These are phyloP conservation scores for Lapara coniferarum DNA, from an alignment of 2,888 invertebrate species.

Conservation along the genomic window DNA sequence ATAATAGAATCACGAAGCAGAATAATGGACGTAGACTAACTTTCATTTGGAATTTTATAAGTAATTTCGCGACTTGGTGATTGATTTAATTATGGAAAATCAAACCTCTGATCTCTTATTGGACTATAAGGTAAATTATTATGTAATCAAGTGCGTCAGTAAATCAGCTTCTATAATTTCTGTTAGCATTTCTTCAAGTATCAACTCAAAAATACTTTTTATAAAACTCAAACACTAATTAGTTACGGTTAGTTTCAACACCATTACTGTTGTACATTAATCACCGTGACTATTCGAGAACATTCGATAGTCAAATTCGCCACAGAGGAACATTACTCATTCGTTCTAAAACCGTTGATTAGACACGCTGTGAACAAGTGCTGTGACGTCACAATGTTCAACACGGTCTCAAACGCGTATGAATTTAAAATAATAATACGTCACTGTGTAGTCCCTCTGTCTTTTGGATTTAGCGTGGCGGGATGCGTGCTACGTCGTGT, in stretches of 20 bases:
- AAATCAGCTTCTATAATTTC: no score
- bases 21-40: no score
- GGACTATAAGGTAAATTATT: no score
- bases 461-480: constrained; percentile 73
- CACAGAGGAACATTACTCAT: constrained; percentile 57
- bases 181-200: no score
- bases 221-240: background rate
- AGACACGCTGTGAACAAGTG: constrained; percentile 72
- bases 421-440: constrained; percentile 80
- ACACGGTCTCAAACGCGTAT: constrained; percentile 53
- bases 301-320: constrained; percentile 40
- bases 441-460: constrained; percentile 72
- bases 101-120: no score
- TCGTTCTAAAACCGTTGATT: constrained; percentile 75
- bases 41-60: no score
- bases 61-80: no score
- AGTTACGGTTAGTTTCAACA: background rate
- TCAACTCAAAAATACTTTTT: background rate
- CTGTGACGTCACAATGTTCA: constrained; percentile 65
- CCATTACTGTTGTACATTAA: background rate
- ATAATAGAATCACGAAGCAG: no score
- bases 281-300: constrained; percentile 37
- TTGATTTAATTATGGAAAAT: no score
- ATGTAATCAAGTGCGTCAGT: no score
- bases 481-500: constrained; percentile 66